These are phyloP conservation scores for Perognathus longimembris DNA, from an alignment of 2,113 vertebrate species.

Conservation along the genomic window DNA sequence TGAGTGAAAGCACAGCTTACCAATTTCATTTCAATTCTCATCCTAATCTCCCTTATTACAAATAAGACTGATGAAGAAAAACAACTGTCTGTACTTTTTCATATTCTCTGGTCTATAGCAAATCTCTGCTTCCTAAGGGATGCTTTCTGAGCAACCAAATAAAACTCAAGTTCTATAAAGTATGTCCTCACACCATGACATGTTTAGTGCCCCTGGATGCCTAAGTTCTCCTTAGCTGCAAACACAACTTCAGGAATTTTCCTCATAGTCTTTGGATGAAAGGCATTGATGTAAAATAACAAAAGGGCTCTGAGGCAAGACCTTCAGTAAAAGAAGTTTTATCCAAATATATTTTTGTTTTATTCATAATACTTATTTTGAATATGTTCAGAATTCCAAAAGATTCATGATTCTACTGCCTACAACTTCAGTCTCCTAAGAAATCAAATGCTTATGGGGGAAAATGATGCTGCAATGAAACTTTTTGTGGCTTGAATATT, in stretches of 20 bases:
- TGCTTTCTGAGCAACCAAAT: too few relatives aligned
- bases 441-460: background rate
- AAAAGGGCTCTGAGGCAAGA: background rate
- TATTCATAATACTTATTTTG: background rate
- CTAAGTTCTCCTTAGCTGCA: background rate
- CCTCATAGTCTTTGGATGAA: background rate
- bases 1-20: too few relatives aligned
- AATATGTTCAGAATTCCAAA: background rate
- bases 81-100: too few relatives aligned
- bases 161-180: background rate
- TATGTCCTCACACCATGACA: background rate
- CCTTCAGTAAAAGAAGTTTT: background rate
- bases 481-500: background rate
- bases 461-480: too few relatives aligned
- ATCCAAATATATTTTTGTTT: background rate
- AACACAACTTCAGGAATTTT: too few relatives aligned
- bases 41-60: too few relatives aligned
- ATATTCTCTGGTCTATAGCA: background rate
- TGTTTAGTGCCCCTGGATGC: fast-evolving
- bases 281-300: background rate
- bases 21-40: too few relatives aligned
- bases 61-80: too few relatives aligned
- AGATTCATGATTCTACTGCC: background rate
- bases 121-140: background rate
- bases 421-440: background rate